Evolutionary conservation across 2,888 invertebrate species (phyloP).

Genomic region (Lamproptera curius): DNA sequence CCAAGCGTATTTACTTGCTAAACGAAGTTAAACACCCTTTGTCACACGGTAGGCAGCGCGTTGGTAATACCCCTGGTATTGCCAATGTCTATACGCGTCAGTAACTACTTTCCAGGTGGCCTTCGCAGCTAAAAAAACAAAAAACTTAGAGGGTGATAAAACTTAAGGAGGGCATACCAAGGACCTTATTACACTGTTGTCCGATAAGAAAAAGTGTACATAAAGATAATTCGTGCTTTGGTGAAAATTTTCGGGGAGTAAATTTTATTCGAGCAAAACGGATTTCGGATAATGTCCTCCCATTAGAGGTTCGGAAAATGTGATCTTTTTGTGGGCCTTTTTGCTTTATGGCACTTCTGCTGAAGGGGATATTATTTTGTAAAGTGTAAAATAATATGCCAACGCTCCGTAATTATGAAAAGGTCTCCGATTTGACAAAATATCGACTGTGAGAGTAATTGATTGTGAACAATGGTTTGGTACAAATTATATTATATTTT

Average conservation of each 20-base stretch:
- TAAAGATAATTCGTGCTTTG: slow-evolving; percentile 60
- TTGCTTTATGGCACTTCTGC: slow-evolving; percentile 17
- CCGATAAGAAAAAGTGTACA: slow-evolving; percentile 65
- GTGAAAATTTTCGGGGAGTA: slow-evolving; percentile 53
- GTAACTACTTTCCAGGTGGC: too few relatives aligned
- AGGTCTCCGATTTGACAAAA: too few relatives aligned
- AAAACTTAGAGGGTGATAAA: slow-evolving; percentile 50
- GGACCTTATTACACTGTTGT: slow-evolving; percentile 48
- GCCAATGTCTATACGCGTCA: too few relatives aligned
- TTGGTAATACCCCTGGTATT: too few relatives aligned
- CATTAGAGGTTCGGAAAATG: slow-evolving; percentile 61
- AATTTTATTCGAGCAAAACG: slow-evolving; percentile 61
- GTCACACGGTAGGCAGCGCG: too few relatives aligned
- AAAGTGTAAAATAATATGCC: slow-evolving; percentile 18
- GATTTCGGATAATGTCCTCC: slow-evolving; percentile 61
- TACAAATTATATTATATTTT: too few relatives aligned
- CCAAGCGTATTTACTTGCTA: too few relatives aligned
- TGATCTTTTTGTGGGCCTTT: slow-evolving; percentile 44
- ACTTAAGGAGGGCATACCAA: slow-evolving; percentile 46
- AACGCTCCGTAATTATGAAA: slow-evolving; percentile 10
- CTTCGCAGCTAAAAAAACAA: too few relatives aligned
- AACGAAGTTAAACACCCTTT: too few relatives aligned
- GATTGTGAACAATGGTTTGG: too few relatives aligned
- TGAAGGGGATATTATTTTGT: slow-evolving; percentile 8
- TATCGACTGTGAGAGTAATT: too few relatives aligned